A percentile compares a stretch with the other conserved stretches of the same genome.
These are phyloP conservation scores for Pelagia noctiluca DNA, from an alignment of 30 jellyfish, hydroid and myxozoan species.

Conservation along the genomic window DNA sequence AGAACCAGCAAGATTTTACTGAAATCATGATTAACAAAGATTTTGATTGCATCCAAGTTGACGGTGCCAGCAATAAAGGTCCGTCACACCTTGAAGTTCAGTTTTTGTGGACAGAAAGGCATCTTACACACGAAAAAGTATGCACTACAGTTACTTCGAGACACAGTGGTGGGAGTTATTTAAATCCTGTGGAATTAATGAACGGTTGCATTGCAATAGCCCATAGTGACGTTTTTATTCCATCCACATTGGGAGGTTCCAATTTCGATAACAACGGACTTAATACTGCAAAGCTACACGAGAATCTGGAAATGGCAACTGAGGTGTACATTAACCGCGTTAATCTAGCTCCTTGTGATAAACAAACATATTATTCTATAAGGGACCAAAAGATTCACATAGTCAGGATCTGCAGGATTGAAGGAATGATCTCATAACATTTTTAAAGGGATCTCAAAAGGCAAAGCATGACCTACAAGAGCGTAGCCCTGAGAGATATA, in stretches of 20 bases:
- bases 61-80: constrained; percentile 20
- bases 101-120: constrained; percentile 24
- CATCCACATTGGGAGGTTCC: constrained; percentile 12
- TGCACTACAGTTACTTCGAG: constrained; percentile 8
- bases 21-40: neutral
- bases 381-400: constrained; percentile 1
- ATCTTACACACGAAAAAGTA: neutral
- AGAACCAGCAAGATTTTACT: constrained; percentile 4
- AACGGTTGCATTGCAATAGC: constrained; percentile 16
- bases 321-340: constrained; percentile 19
- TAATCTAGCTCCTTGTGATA: constrained; percentile 5
- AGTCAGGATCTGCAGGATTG: constrained; percentile 2
- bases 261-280: constrained; percentile 15
- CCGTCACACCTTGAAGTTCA: constrained; percentile 15
- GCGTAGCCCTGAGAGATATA: neutral
- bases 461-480: constrained; percentile 10
- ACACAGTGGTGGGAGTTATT: constrained; percentile 20
- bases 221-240: constrained; percentile 27
- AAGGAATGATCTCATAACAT: constrained; percentile 7
- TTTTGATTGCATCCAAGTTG: constrained; percentile 8
- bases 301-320: neutral
- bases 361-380: no score
- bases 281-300: constrained; percentile 1
- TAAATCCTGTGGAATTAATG: constrained; percentile 1
- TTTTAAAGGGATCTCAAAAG: neutral